These are phyloP conservation scores for Ellobium chinense DNA, from an alignment of 2,888 invertebrate species.

Conservation along the genomic window DNA sequence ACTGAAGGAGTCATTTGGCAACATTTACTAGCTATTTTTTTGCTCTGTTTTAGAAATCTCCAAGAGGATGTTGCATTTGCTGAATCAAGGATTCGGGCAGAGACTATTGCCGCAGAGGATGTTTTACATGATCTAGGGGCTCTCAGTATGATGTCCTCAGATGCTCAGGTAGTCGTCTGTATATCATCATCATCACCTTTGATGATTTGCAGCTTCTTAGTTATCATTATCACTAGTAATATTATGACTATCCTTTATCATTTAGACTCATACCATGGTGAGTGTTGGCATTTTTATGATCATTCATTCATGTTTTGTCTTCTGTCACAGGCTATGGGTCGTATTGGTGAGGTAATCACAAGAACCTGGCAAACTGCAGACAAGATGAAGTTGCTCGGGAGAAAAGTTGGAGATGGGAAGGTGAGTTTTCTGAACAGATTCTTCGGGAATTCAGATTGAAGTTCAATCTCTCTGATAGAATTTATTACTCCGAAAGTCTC, in stretches of 20 bases:
- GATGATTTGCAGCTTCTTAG: too few species aligned
- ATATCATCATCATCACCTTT: too few species aligned
- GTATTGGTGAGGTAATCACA: constrained; percentile 73
- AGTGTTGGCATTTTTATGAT: too few species aligned
- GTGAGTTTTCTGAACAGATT: too few species aligned
- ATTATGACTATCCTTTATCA: too few species aligned
- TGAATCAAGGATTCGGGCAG: constrained; percentile 75
- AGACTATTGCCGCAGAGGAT: constrained; percentile 77
- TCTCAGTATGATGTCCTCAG: constrained; percentile 76
- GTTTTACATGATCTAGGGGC: constrained; percentile 77
- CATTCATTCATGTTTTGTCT: too few species aligned
- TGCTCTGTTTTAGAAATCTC: constrained; percentile 63
- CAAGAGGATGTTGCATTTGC: constrained; percentile 77
- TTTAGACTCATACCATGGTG: too few species aligned
- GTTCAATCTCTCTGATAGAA: too few species aligned
- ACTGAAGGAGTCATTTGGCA: background rate
- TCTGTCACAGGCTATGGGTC: constrained; percentile 72
- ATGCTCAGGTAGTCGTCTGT: constrained; percentile 78
- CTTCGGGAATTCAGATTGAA: too few species aligned
- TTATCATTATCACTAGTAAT: too few species aligned
- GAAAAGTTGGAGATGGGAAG: constrained; percentile 66
- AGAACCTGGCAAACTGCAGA: constrained; percentile 78
- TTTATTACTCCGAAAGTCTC: too few species aligned
- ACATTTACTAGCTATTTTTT: background rate
- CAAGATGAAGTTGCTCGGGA: constrained; percentile 74